Evolutionary conservation across 2,113 vertebrate genomes (phyloP), one percentile per base, ranked within the genome.

Genomic region (Prionailurus bengalensis): DNA sequence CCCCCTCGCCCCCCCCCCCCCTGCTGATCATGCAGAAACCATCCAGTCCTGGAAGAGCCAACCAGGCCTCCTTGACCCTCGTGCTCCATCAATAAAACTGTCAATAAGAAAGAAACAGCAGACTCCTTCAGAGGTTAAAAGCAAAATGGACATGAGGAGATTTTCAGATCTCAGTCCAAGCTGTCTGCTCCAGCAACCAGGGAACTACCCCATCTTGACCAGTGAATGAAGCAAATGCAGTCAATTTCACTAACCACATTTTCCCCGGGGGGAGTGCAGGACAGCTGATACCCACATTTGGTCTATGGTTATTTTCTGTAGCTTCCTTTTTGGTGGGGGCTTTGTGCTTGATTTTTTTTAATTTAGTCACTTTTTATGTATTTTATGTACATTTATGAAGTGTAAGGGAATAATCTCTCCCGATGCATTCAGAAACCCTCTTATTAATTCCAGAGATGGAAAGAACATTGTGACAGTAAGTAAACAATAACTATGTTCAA

Each of bases 371-470:
- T 79, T 84, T 29, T 97, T 95, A 74, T 96, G 78, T 58, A 91
- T 95, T 97, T 97, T 96, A 94, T 92, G 96, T 96, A 91, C 55
- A 91, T 78, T 45, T 36, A 88, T 51, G 91, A 96, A 93, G 95
- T 70, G 93, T 63, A 63, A 53, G 27, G 39, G 65, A 78, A 94
- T 95, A 87, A 70, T 83, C 55, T 71, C 5, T 65, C 74, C 23
- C 61, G 12, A 31, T 89, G 73, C 87, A 95, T 97, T 97, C 82
- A 88, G 84, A 94, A 97, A 87, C 33, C 29, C 36, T 45, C 25
- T 89, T 90, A 93, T 86, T 70, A 68, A 68, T 81, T 92, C 96
- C 94, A 90, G 95, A 98, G 94, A 97, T 84, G n/a, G 89, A 97
- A 97, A 79, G 68, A 81, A 95, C 16, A 8, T 63, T 86, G 16